Conservation (phyloP, 2,888 invertebrate species). For the Drosophila affinis region DNA sequence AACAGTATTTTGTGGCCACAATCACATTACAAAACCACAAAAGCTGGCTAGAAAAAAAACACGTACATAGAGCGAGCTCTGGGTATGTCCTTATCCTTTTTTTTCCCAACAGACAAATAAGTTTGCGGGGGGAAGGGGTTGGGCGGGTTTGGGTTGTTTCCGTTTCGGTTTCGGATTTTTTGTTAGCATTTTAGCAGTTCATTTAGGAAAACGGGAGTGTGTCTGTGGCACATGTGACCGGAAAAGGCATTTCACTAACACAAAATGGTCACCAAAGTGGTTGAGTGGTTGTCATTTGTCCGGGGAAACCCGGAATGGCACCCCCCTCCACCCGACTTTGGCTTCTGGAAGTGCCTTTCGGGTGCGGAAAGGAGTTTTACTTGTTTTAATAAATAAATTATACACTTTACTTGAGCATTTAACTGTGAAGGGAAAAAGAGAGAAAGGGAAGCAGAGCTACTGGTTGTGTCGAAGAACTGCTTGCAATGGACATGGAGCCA, state of each 20-base stretch:
- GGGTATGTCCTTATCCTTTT: slow-evolving; percentile 56
- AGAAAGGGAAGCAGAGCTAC: not conserved
- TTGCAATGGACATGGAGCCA: too few relatives aligned
- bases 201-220: slow-evolving; percentile 51
- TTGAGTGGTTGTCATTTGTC: slow-evolving; percentile 32
- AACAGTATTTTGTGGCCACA: slow-evolving; percentile 73
- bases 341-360: not conserved
- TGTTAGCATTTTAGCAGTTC: slow-evolving; percentile 77
- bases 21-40: slow-evolving; percentile 39
- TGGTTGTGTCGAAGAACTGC: too few relatives aligned
- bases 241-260: slow-evolving; percentile 64
- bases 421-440: not conserved
- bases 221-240: slow-evolving; percentile 54
- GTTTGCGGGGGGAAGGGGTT: too few relatives aligned
- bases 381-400: not conserved
- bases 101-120: slow-evolving; percentile 65
- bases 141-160: slow-evolving; percentile 42
- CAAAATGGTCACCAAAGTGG: slow-evolving; percentile 55
- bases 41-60: slow-evolving; percentile 32
- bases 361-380: not conserved
- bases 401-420: not conserved
- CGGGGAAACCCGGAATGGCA: slow-evolving; percentile 2
- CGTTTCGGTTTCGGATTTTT: slow-evolving; percentile 60
- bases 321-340: too few relatives aligned
- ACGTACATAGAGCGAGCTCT: slow-evolving; percentile 19